Evolutionary conservation across 2,113 vertebrate genomes (phyloP).

Genomic region (Danionella cerebrum): DNA sequence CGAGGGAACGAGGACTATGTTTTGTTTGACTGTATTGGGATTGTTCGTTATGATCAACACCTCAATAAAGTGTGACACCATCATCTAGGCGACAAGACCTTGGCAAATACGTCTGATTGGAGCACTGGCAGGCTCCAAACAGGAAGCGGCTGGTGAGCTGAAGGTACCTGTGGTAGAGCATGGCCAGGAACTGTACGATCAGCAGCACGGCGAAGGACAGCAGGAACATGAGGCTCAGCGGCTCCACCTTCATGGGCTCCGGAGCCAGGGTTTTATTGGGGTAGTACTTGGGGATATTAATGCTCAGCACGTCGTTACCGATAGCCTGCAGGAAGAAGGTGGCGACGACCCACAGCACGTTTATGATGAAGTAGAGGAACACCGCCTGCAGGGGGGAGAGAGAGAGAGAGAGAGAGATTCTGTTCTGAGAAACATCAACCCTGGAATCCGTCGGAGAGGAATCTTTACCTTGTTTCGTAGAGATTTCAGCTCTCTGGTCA

Average conservation of each 20-base stretch:
- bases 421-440: no score
- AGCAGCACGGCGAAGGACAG: conserved; percentile 65
- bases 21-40: no score
- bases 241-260: conserved; percentile 60
- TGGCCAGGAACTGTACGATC: conserved; percentile 64
- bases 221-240: conserved; percentile 71
- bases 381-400: conserved; percentile 63
- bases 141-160: no score
- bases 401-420: background rate
- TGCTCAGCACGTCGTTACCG: conserved; percentile 60
- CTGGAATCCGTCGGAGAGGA: no score
- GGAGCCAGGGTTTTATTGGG: conserved; percentile 41
- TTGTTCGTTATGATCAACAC: no score
- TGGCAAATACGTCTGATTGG: no score
- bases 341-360: conserved; percentile 71
- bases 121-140: no score
- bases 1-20: no score
- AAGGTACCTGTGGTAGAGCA: conserved; percentile 73
- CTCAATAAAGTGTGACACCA: no score
- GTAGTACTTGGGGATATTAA: conserved; percentile 61
- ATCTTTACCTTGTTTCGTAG: conserved; percentile 69
- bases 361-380: conserved; percentile 73
- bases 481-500: conserved; percentile 63
- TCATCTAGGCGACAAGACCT: no score
- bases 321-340: conserved; percentile 72